phyloP scores from a whole-genome alignment of 2,797 vertebrate species.

The Agapornis canus region DNA sequence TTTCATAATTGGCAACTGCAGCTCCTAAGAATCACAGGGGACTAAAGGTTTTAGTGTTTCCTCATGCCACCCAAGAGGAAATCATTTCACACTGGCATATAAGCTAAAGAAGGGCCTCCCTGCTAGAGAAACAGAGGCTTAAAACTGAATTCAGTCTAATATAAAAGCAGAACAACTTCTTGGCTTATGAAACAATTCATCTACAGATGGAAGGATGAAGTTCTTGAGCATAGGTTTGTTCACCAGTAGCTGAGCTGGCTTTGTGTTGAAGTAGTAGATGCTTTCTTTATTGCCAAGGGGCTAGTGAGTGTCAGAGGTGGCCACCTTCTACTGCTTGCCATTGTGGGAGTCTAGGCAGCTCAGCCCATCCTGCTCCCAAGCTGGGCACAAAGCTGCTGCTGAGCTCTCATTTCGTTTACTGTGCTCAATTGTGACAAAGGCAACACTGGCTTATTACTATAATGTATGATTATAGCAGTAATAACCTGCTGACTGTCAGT shows the following conservation, averaged over 20 bases:
- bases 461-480: neutral
- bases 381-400: rapidly evolving
- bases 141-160: neutral
- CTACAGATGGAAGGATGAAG: neutral
- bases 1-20: neutral
- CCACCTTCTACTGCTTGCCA: neutral
- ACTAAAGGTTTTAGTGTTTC: neutral
- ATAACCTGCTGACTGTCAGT: neutral
- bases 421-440: neutral
- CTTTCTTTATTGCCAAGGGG: neutral
- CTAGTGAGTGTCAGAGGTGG: neutral
- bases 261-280: neutral
- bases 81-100: neutral
- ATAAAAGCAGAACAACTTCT: neutral
- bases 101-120: neutral
- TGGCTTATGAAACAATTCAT: neutral
- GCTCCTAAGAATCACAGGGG: neutral
- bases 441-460: neutral
- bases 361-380: neutral
- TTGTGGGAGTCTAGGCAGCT: neutral
- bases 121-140: neutral
- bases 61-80: neutral
- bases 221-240: rapidly evolving
- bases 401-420: neutral
- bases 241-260: neutral